These are phyloP conservation scores for Thamnaconus septentrionalis DNA, from an alignment of 2,113 vertebrate species.

Conservation along the genomic window DNA sequence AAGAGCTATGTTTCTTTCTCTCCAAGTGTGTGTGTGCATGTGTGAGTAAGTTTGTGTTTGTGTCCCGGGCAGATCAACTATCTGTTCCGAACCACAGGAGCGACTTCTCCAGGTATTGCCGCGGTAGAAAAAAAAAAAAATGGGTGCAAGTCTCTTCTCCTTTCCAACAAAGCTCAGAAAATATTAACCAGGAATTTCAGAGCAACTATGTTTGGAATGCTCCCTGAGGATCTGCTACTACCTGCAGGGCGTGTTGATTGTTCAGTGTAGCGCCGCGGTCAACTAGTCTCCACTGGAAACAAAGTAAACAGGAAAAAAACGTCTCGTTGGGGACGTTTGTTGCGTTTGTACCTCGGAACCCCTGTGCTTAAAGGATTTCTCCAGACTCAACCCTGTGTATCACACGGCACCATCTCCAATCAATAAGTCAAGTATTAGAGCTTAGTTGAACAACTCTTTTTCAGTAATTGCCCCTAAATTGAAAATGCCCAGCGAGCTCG, in stretches of 20 bases:
- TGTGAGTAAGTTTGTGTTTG: conserved; percentile 30
- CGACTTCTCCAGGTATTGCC: not conserved
- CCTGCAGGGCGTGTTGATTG: conserved; percentile 40
- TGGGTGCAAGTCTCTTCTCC: conserved; percentile 38
- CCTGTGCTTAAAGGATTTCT: conserved; percentile 34
- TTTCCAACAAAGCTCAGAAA: conserved; percentile 41
- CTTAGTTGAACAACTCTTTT: not conserved
- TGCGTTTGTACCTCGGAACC: too few species aligned
- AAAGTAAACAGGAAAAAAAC: not conserved
- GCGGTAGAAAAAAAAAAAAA: not conserved
- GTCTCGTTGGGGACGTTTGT: too few species aligned
- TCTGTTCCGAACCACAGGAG: conserved; percentile 11
- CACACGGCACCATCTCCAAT: conserved; percentile 26
- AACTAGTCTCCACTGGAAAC: conserved; percentile 7
- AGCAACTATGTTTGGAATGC: conserved; percentile 65
- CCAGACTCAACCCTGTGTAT: conserved; percentile 27
- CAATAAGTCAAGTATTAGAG: conserved; percentile 40
- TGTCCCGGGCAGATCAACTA: conserved; percentile 27
- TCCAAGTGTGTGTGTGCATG: conserved; percentile 3
- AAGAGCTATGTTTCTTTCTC: not conserved
- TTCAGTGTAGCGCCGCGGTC: conserved; percentile 10
- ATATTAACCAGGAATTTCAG: conserved; percentile 67
- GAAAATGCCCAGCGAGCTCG: conserved; percentile 27
- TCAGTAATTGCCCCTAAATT: conserved; percentile 39
- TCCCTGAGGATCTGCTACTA: conserved; percentile 47